phyloP scores from a whole-genome alignment of 2,113 vertebrate genomes.

The Ailuropoda melanoleuca region DNA sequence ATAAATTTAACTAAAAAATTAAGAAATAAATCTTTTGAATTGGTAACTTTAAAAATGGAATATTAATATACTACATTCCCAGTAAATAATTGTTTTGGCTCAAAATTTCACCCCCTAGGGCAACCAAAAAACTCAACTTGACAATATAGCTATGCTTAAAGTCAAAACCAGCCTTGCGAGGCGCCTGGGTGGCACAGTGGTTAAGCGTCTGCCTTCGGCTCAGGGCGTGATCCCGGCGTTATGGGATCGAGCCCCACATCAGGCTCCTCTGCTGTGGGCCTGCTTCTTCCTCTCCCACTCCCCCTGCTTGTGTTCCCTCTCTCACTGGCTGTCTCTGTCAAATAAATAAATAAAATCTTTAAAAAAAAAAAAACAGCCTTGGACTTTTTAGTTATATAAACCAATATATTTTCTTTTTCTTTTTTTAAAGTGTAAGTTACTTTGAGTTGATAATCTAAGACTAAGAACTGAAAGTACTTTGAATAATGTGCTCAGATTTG shows the following conservation, averaged over 20 bases:
- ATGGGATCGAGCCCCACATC: no score
- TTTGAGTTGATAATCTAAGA: conserved; percentile 44
- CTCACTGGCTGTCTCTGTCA: no score
- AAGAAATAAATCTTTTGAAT: background rate
- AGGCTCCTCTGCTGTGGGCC: no score
- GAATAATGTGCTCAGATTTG: conserved; percentile 20
- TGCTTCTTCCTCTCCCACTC: no score
- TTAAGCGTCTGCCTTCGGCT: no score
- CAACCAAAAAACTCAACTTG: background rate
- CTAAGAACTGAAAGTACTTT: conserved; percentile 52
- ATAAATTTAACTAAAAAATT: conserved; percentile 3
- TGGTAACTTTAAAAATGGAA: background rate
- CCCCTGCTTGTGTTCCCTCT: no score
- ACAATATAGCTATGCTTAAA: background rate
- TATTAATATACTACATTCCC: background rate
- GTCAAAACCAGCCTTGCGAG: background rate
- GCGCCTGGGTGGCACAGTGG: no score
- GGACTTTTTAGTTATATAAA: conserved; percentile 11
- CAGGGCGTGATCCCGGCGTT: no score
- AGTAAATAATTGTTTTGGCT: conserved; percentile 21
- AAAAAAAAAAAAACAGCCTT: background rate
- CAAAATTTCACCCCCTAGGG: background rate
- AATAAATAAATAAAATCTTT: no score
- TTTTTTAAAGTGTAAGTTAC: background rate
- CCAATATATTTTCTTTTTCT: conserved; percentile 2